Base-by-base conservation (phyloP, 1,140 invertebrate species). In the Diachasmimorpha longicaudata region DNA sequence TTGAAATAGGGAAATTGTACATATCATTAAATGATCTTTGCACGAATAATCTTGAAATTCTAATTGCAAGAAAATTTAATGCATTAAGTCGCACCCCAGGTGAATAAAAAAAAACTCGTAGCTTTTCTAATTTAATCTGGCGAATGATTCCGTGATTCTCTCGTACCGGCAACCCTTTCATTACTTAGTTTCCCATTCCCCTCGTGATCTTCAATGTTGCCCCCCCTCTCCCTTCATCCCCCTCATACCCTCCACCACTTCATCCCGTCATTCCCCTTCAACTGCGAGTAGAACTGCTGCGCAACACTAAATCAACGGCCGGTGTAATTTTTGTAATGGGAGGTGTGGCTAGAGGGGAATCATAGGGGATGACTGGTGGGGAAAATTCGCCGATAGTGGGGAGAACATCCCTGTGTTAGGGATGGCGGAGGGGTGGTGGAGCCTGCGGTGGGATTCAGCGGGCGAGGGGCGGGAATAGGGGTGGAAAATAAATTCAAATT, bases 251-350 rank as follows among this genome's bases (percentile, higher is more conserved):
- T 70, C 74, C 72, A 72, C 48, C 63, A 70, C 75, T 52, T 74
- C 79, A 69, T 74, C 76, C 77, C 76, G 74, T 66, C 74, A 70
- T 75, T 71, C 52, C 75, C 63, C 80, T 78, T 75, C 77, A 13
- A 25, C 48, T 10, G 36, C 21, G 46, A 68, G 77, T 79, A 81
- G 81, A 83, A 84, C 81, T 81, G 82, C 83, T 84, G 82, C 82
- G 84, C 85, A 84, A 87, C 84, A 87, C 85, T 88, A 88, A 89
- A 89, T 89, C 87, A 88, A 85, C 87, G 87, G 84, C 83, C 83
- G 78, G 83, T 87, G 87, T 89, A 89, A 89, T 89, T 89, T 89
- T 89, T 89, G 87, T 89, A 89, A 89, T 89, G 88, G 88, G 85
- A 89, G 88, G 88, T 89, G 88, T 89, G 88, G 87, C 85, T 79